These are phyloP conservation scores for Heterotis niloticus DNA, from an alignment of 2,113 vertebrate species.

Conservation along the genomic window DNA sequence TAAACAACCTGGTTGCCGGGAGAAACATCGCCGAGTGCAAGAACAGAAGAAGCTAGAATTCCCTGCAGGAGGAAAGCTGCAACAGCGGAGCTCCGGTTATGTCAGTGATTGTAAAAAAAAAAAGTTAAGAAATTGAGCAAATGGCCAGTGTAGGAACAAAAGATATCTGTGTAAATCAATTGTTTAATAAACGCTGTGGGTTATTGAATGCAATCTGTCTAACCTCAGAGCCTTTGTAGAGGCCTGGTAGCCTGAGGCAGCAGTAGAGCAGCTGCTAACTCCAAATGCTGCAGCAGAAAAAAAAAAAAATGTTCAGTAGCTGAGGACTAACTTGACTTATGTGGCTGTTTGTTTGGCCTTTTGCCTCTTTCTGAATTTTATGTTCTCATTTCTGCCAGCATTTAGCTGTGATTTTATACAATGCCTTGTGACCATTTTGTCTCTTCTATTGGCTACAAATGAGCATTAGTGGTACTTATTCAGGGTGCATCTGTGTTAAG, in stretches of 20 bases:
- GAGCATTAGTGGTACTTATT: background rate
- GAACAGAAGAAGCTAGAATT: background rate
- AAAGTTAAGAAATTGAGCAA: conserved; percentile 9
- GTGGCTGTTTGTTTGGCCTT: background rate
- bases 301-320: conserved; percentile 2
- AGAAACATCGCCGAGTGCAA: background rate
- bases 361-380: conserved; percentile 3
- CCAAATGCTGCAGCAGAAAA: background rate
- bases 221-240: background rate
- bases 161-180: conserved; percentile 30
- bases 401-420: background rate
- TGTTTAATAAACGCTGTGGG: conserved; percentile 28
- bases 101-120: conserved; percentile 15
- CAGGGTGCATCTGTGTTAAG: background rate
- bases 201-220: conserved; percentile 28
- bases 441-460: background rate
- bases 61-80: conserved; percentile 12
- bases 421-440: background rate
- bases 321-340: conserved; percentile 1
- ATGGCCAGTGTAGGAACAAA: conserved; percentile 9
- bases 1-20: conserved; percentile 17
- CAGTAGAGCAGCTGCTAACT: background rate
- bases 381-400: conserved; percentile 5
- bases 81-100: background rate
- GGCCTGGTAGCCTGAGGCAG: conserved; percentile 2